These are phyloP conservation scores for Sebastes taczanowskii DNA, from an alignment of 2,797 vertebrate genomes.

Conservation along the genomic window DNA sequence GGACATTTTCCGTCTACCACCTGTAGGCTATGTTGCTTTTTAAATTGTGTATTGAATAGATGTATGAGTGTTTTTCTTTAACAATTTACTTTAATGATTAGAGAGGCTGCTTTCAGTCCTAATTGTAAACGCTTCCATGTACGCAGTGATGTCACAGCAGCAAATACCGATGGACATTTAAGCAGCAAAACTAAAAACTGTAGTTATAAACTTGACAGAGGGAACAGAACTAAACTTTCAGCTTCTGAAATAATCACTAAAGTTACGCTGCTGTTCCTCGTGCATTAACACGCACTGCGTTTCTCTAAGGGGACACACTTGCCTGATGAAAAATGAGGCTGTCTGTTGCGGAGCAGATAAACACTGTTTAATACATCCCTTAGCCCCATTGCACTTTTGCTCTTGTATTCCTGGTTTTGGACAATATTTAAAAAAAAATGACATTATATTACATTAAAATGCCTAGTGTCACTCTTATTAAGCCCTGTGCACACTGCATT, in stretches of 20 bases:
- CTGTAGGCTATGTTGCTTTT: no score
- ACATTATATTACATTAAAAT: background rate
- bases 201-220: no score
- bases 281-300: no score
- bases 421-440: background rate
- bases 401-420: background rate
- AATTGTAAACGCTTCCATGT: background rate
- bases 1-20: background rate
- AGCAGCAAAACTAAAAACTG: no score
- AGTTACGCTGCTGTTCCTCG: no score
- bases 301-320: no score
- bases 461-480: background rate
- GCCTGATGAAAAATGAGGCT: no score
- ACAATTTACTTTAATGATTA: background rate
- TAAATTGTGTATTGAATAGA: background rate
- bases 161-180: background rate
- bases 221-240: no score
- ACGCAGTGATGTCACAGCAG: background rate
- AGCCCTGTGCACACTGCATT: background rate
- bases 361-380: background rate
- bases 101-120: background rate
- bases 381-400: background rate
- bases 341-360: background rate
- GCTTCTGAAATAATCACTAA: no score
- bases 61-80: background rate